Base-by-base conservation (phyloP, 2,888 invertebrate genomes). In the Priocnemis perturbator region DNA sequence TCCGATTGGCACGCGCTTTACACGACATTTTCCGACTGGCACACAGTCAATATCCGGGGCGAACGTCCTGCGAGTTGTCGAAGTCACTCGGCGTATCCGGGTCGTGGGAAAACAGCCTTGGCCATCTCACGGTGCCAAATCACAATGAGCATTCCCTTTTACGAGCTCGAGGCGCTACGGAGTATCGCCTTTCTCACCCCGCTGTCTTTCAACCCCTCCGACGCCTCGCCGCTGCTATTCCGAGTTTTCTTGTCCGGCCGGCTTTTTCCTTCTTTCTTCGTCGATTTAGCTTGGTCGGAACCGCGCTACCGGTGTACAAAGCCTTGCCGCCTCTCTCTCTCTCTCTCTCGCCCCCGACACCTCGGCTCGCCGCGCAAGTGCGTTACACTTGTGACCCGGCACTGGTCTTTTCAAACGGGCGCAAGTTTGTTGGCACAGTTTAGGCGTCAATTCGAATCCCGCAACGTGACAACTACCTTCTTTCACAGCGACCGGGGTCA, bases 81-180 rank as follows among this genome's bases (percentile, higher is more conserved):
- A 55, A 69, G 26, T 69, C 66, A 52, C 21, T 59, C 21, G 44
- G 19, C 26, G 44, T 53, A 64, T 65, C 60, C 64, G 64, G 71
- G 59, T 50, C 70, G 71, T 78, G 67, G 62, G 73, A 78, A 78
- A 73, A 73, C 53, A 60, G 44, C 60, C 70, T 56, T 48, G 63
- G 52, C 63, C 61, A 48, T 55, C 52, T 64, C 61, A 44, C 58
- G 57, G 19, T 67, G 67, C 53, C 61, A 65, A 73, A 71, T 67
- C 63, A 64, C 71, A 60, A 69, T 65, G 70, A 78, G 64, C 55
- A 57, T 67, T 67, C 73, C 61, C 70, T 66, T 78, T 78, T 67
- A 77, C 65, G 67, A 69, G 26, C 50, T 50, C 50, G 7, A 11
- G n/a, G 56, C 37, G 26, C 52, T 26, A 48, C 55, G 19, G n/a